These are phyloP conservation scores for Toxonevra muliebris DNA, from an alignment of 2,888 invertebrate species.

Conservation along the genomic window DNA sequence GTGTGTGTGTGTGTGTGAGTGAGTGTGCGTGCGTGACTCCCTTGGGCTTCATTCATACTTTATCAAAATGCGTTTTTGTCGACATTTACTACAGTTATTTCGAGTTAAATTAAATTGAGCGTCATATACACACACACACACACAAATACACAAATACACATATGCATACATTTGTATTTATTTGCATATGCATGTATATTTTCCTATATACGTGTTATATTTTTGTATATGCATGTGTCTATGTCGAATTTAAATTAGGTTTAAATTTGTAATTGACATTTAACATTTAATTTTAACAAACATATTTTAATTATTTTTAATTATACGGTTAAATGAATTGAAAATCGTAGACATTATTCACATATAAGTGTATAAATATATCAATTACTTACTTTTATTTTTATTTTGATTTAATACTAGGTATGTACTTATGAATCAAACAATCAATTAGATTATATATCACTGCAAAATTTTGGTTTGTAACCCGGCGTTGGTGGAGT, in stretches of 20 bases:
- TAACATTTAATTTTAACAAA: constrained; percentile 22
- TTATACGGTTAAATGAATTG: no score
- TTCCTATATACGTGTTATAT: constrained; percentile 3
- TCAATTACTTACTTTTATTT: no score
- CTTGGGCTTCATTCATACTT: constrained; percentile 6
- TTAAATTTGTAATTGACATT: constrained; percentile 26
- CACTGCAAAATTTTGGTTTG: no score
- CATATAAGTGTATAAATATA: no score
- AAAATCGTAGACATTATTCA: no score
- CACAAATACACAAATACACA: constrained; percentile 4
- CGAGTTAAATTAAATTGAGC: background rate
- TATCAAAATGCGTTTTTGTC: constrained; percentile 23
- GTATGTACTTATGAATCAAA: no score
- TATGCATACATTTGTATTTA: background rate
- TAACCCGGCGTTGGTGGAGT: no score
- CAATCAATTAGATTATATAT: no score
- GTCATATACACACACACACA: background rate
- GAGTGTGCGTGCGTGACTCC: background rate
- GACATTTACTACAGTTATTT: background rate
- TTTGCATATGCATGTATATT: constrained; percentile 3
- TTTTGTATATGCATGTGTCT: constrained; percentile 5
- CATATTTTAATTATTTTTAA: constrained; percentile 10
- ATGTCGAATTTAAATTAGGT: constrained; percentile 21
- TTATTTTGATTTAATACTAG: no score
- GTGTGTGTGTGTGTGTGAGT: background rate